Base-by-base conservation (phyloP, 2,797 vertebrate genomes). In the Lates japonicus region DNA sequence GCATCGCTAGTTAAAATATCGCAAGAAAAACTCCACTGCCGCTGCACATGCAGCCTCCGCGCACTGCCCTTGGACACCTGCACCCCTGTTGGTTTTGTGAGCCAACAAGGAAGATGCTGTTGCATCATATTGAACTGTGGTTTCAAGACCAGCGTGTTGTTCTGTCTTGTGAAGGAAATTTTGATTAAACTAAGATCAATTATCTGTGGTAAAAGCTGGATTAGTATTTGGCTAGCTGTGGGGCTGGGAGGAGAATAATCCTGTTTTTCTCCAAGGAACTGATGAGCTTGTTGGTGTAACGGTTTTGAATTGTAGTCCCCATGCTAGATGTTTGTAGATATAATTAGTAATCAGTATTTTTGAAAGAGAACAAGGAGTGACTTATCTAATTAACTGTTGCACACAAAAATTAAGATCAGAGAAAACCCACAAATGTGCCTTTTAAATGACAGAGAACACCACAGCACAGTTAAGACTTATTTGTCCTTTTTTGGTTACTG, bases 1-100 rank as follows among this genome's bases (percentile, higher is more conserved):
- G 83, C 78, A 88, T 9, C 88, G 93, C 0, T 93, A 95, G 80
- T 44, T 95, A 0, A 89, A 75, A 33, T 0, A 73, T 3, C 88
- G 55, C 0, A 57, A 73, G 0, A 19, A 22, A 35, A 0, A 0
- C 0, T 9, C 70, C 8, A 8, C 31, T 0, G 25, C 84, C 3
- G 0, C 87, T 6, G 11, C 88, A 62, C 2, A 0, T 81, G 3
- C 29, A 74, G 0, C 10, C n/a, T 5, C n/a, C n/a, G n/a, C n/a
- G n/a, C n/a, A n/a, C n/a, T n/a, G n/a, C n/a, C 14, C 3, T 3
- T 29, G 17, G 1, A 44, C 10, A 5, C 7, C 35, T 17, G 8
- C 17, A n/a, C 14, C 10, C 37, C 22, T 7, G 0, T 1, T 31
- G 11, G 2, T 7, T 46, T 22, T 0, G 0, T 77, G n/a, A 5